phyloP scores from a whole-genome alignment of 2,113 vertebrate genomes.

The Cacatua alba region DNA sequence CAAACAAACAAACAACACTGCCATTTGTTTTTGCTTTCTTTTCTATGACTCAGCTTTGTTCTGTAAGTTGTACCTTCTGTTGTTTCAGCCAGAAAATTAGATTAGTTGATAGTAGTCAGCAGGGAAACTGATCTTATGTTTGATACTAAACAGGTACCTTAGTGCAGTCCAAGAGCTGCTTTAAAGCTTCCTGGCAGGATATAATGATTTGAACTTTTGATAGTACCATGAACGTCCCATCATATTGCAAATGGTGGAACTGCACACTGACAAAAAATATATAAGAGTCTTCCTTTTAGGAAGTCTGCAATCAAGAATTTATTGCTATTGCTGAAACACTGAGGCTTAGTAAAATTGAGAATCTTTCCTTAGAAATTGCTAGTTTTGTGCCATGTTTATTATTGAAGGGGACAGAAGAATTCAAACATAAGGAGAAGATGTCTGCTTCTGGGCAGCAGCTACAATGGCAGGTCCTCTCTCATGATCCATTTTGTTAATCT shows the following conservation, averaged over 20 bases:
- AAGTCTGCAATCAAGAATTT: not conserved
- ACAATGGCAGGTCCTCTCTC: not conserved
- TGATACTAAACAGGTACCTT: not conserved
- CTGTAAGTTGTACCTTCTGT: not conserved
- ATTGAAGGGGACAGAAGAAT: not conserved
- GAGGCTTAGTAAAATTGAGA: not conserved
- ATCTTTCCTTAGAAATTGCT: not conserved
- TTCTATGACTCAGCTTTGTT: fast-evolving
- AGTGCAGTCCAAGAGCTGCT: not conserved
- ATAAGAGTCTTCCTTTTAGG: not conserved
- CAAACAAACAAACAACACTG: not conserved
- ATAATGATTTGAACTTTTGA: not conserved
- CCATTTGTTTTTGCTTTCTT: not conserved
- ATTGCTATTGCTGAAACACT: not conserved
- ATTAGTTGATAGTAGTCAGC: not conserved
- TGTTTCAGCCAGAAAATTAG: not conserved
- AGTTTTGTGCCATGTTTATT: not conserved
- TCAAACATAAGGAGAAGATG: fast-evolving
- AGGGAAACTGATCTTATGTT: not conserved
- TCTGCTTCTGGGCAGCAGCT: not conserved
- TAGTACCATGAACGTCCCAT: fast-evolving
- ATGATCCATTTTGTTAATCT: not conserved
- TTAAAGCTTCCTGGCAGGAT: not conserved
- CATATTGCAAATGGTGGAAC: not conserved
- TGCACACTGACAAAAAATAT: not conserved